phyloP scores from a whole-genome alignment of 2,888 invertebrate species.

The Creontiades dilutus region DNA sequence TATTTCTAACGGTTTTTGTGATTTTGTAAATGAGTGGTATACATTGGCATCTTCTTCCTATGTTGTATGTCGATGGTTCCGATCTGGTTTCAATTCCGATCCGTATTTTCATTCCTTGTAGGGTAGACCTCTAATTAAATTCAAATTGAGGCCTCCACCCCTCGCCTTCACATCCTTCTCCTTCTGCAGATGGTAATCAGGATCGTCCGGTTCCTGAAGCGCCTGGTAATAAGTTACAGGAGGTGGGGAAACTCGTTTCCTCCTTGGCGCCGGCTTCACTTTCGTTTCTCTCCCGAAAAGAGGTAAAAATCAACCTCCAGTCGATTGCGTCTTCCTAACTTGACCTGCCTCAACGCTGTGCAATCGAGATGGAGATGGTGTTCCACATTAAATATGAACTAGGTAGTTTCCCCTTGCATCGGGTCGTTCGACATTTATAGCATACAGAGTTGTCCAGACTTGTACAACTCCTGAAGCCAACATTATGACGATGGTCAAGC shows the following conservation, averaged over 20 bases:
- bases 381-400: too few species aligned
- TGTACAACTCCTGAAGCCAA: too few species aligned
- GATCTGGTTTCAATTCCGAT: background rate
- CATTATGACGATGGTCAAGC: too few species aligned
- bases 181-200: slow-evolving; percentile 8
- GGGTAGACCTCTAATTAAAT: slow-evolving; percentile 40
- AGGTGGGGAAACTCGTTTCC: slow-evolving; percentile 27
- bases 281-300: slow-evolving; percentile 1
- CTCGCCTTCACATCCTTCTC: background rate
- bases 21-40: too few species aligned
- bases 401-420: too few species aligned
- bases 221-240: background rate
- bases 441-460: too few species aligned
- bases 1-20: too few species aligned
- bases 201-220: slow-evolving; percentile 37
- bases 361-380: too few species aligned
- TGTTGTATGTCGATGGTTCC: background rate
- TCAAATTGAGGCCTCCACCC: slow-evolving; percentile 3
- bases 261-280: slow-evolving; percentile 29
- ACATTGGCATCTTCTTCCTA: too few species aligned
- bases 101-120: background rate
- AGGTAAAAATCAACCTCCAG: slow-evolving; percentile 7
- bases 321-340: background rate
- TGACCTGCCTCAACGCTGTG: slow-evolving; percentile 7
- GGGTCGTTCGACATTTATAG: too few species aligned